A percentile compares a stretch with the other conserved stretches of the same genome.
These are phyloP conservation scores for Saimiri boliviensis DNA, from an alignment of 2,113 vertebrate species.

Conservation along the genomic window DNA sequence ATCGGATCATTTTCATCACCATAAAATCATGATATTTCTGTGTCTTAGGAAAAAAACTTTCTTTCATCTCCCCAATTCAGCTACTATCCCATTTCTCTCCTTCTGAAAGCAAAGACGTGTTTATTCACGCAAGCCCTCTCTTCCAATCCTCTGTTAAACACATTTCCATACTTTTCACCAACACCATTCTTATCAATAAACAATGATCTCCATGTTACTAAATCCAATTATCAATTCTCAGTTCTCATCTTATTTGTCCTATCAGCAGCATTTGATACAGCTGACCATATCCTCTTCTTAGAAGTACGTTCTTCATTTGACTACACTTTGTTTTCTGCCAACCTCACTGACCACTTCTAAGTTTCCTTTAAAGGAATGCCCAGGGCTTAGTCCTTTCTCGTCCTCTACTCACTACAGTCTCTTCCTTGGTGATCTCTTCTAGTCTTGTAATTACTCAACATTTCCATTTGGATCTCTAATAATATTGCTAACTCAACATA, in stretches of 20 bases:
- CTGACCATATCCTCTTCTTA: not conserved
- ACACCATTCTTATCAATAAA: not conserved
- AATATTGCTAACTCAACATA: not conserved
- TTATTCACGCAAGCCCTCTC: not conserved
- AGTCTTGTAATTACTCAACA: not conserved
- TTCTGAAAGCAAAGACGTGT: not conserved
- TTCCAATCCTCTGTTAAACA: not conserved
- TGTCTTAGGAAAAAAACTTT: not conserved
- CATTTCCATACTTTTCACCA: not conserved
- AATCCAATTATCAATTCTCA: not conserved
- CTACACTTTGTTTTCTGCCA: not conserved
- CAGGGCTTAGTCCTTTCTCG: not conserved
- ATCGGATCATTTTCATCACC: not conserved
- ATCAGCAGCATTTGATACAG: not conserved
- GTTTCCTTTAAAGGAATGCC: not conserved
- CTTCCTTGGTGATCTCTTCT: not conserved
- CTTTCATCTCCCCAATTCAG: not conserved
- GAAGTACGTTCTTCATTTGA: constrained; percentile 26
- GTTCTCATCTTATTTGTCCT: not conserved
- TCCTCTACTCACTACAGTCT: not conserved
- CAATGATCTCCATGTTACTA: not conserved
- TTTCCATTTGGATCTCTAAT: not conserved
- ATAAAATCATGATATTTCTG: not conserved
- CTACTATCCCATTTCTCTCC: not conserved
- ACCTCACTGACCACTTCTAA: not conserved